phyloP scores from a whole-genome alignment of 2,797 vertebrate species.

The Antennarius maculatus region DNA sequence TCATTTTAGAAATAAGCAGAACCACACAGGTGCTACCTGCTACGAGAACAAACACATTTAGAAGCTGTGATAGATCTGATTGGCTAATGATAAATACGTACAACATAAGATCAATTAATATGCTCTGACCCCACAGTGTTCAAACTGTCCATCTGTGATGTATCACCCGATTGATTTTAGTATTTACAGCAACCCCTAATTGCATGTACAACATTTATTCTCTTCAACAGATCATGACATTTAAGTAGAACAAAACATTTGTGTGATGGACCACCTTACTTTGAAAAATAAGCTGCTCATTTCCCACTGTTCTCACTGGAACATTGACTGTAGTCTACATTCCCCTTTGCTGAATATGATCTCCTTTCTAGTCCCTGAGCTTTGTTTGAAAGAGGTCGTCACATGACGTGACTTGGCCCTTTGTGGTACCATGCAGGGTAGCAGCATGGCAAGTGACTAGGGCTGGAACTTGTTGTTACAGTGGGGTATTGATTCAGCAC shows the following conservation, averaged over 20 bases:
- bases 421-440: slow-evolving; percentile 58
- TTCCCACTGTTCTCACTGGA: slow-evolving; percentile 37
- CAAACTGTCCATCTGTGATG: not conserved
- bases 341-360: slow-evolving; percentile 53
- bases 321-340: slow-evolving; percentile 42
- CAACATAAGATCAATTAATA: not conserved
- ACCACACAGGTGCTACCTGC: not conserved
- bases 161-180: not conserved
- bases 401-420: slow-evolving; percentile 75
- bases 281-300: slow-evolving; percentile 12
- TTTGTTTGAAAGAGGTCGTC: slow-evolving; percentile 67
- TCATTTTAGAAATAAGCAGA: not conserved
- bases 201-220: not conserved
- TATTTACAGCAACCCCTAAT: not conserved
- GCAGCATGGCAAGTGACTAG: slow-evolving; percentile 68
- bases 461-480: slow-evolving; percentile 77
- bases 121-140: not conserved
- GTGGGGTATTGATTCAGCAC: slow-evolving; percentile 80
- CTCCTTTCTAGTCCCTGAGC: slow-evolving; percentile 60
- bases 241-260: not conserved
- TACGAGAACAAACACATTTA: not conserved
- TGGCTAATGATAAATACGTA: not conserved
- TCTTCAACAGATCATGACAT: not conserved
- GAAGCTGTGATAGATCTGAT: not conserved
- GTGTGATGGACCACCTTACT: not conserved